Evolutionary conservation across 1,140 invertebrate species (phyloP).

Genomic region (Amyelois transitella): DNA sequence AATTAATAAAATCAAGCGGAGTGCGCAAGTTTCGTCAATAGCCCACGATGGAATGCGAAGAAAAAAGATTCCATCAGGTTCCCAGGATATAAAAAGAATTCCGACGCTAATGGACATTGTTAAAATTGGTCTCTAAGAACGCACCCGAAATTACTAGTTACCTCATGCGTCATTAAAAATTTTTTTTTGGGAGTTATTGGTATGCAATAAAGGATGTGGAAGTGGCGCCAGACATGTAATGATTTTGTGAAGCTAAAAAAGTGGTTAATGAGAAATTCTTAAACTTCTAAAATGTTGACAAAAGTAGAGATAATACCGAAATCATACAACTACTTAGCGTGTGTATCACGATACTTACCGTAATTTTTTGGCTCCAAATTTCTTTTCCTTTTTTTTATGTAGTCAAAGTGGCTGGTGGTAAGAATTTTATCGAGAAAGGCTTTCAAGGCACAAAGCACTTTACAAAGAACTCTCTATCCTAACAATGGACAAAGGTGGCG

Average conservation of each 20-base stretch:
- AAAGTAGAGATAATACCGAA: too few relatives aligned
- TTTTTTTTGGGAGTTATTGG: neutral
- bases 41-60: constrained; percentile 12
- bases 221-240: neutral
- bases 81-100: constrained; percentile 13
- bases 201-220: neutral
- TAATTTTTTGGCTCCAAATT: neutral
- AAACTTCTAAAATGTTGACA: too few relatives aligned
- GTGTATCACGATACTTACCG: too few relatives aligned
- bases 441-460: constrained; percentile 7
- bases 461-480: constrained; percentile 2
- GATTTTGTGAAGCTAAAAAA: too few relatives aligned
- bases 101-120: constrained; percentile 13
- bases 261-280: too few relatives aligned
- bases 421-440: too few relatives aligned
- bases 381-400: too few relatives aligned
- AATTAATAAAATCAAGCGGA: constrained; percentile 4
- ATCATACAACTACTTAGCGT: too few relatives aligned
- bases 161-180: neutral
- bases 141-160: neutral
- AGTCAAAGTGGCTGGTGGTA: too few relatives aligned
- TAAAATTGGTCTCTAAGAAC: constrained; percentile 2
- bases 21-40: constrained; percentile 3
- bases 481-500: constrained; percentile 3
- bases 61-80: constrained; percentile 16